Evolutionary conservation across 2,888 invertebrate species (phyloP), one percentile per base, ranked within the genome.

Genomic region (Melipona beecheii): DNA sequence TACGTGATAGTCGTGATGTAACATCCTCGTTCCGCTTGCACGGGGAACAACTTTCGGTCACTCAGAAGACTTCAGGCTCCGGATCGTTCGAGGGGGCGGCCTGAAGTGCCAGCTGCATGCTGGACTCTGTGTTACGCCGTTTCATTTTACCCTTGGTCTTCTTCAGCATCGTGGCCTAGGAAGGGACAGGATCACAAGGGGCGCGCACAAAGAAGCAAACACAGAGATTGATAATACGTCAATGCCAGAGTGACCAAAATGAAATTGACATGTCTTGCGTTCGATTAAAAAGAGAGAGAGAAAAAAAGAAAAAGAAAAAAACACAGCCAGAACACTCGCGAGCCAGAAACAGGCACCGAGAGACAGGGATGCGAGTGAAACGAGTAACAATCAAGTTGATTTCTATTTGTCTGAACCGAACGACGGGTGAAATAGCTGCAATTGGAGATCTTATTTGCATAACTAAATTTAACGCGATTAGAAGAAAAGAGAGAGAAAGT

Each of bases 131-230:
- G 96, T 99, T 98, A 94, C 99, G 97, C 92, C 99, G 96, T 95
- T 98, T 98, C 97, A 99, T 98, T 96, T 99, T 99, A 94, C 97
- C 97, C 96, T 98, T 98, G 95, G 97, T 97, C 96, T 99, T 99
- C 97, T 99, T 99, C 96, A 99, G 96, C 99, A 99, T 99, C 95
- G 99, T 99, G 95, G 99, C 99, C 99, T 99, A 96, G 95, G 95
- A 96, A 95, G 95, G 94, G 95, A 91, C 88, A 92, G 91, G 95
- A 91, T 91, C 89, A 92, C 81, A 82, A 86, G 90, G 90, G 88
- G 89, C 89, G 90, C 89, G 83, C 88, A 92, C 90, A 92, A 89
- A 90, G 89, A 90, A 90, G 86, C 88, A 91, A 24, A 86, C 85
- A 82, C 56, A 74, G 85, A 89, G 84, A 85, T 64, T 31, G 36